Evolutionary conservation across 37 sponge, comb jelly and placozoan genomes (phyloP).

Genomic region (Crambe crambe): DNA sequence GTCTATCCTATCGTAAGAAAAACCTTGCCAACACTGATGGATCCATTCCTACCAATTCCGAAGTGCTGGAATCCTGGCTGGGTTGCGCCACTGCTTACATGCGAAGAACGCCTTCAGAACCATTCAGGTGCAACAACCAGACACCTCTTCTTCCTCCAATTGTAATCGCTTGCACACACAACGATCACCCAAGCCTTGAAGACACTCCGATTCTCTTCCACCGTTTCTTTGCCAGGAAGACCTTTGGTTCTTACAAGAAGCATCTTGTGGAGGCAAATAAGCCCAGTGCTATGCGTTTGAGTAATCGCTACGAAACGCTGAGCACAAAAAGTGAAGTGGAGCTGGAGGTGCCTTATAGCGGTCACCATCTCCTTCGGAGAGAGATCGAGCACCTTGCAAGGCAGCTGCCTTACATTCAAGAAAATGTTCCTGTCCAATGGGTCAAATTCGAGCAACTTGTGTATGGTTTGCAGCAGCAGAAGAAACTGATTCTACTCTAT

Average conservation of each 20-base stretch:
- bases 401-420: constrained; percentile 59
- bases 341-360: constrained; percentile 10
- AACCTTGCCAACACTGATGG: constrained; percentile 37
- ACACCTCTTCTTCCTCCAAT: constrained; percentile 65
- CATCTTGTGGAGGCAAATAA: constrained; percentile 42
- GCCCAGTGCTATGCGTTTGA: constrained; percentile 43
- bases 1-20: not conserved
- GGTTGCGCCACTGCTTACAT: constrained; percentile 40
- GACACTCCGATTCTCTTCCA: constrained; percentile 16
- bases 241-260: constrained; percentile 31
- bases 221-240: constrained; percentile 33
- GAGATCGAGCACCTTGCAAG: constrained; percentile 73
- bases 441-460: constrained; percentile 75
- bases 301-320: constrained; percentile 44
- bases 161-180: constrained; percentile 50
- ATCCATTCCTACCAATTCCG: constrained; percentile 48
- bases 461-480: constrained; percentile 68
- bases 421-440: constrained; percentile 75
- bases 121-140: constrained; percentile 28
- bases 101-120: constrained; percentile 26
- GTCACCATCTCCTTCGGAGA: constrained; percentile 62
- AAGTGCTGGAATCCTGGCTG: constrained; percentile 62
- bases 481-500: constrained; percentile 53
- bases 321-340: constrained; percentile 9
- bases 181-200: not conserved